Evolutionary conservation across 1,140 invertebrate species (phyloP).

Genomic region (Leucophenga varia): DNA sequence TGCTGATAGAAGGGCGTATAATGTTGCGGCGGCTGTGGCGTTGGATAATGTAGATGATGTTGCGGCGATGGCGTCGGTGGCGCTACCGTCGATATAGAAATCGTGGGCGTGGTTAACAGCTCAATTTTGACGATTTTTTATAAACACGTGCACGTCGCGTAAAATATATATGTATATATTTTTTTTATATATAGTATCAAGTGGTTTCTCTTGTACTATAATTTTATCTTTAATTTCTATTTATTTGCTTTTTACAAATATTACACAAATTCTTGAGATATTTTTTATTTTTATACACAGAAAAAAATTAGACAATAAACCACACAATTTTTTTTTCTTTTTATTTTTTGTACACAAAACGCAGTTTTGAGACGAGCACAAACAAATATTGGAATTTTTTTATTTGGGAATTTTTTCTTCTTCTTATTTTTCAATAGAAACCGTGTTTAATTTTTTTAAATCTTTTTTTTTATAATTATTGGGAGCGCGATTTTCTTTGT

Average conservation of each 20-base stretch:
- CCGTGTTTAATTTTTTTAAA: no score
- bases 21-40: slow-evolving; percentile 11
- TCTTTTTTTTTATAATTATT: no score
- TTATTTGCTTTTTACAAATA: background rate
- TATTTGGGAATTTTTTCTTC: no score
- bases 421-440: no score
- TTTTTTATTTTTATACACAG: slow-evolving; percentile 22
- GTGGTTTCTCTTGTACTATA: background rate
- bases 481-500: no score
- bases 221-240: background rate
- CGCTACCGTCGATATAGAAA: slow-evolving; percentile 51
- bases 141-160: slow-evolving; percentile 43
- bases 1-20: slow-evolving; percentile 5
- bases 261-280: slow-evolving; percentile 6
- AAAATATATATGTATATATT: slow-evolving; percentile 28
- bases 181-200: background rate
- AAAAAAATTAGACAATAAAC: slow-evolving; percentile 22
- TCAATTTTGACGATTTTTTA: slow-evolving; percentile 55
- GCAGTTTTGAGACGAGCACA: no score
- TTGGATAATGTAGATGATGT: slow-evolving; percentile 15
- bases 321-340: no score
- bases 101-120: slow-evolving; percentile 51
- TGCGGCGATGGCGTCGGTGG: slow-evolving; percentile 29
- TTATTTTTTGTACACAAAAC: no score
- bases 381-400: no score